phyloP scores from a whole-genome alignment of 2,113 vertebrate species.

The Strix aluco region DNA sequence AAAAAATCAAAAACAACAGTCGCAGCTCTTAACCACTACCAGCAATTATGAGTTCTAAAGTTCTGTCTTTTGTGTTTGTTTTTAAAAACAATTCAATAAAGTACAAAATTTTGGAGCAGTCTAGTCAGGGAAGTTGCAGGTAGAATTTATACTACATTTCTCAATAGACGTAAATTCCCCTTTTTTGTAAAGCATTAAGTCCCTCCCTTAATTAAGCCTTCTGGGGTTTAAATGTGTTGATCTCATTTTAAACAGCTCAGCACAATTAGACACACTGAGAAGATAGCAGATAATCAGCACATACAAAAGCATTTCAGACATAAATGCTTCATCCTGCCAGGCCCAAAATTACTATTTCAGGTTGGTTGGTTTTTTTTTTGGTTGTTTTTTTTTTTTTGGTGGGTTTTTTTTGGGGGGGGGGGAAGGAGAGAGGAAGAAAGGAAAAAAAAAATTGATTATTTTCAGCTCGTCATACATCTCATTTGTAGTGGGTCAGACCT shows the following conservation, averaged over 20 bases:
- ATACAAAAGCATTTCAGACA: slow-evolving; percentile 79
- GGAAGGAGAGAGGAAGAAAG: background rate
- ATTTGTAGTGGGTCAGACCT: slow-evolving; percentile 83
- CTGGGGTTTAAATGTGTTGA: slow-evolving; percentile 93
- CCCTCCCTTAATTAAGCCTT: slow-evolving; percentile 97
- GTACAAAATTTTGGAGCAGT: slow-evolving; percentile 24
- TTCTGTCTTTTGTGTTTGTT: slow-evolving; percentile 61
- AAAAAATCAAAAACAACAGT: background rate
- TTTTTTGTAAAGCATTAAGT: slow-evolving; percentile 77
- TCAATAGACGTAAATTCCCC: slow-evolving; percentile 55
- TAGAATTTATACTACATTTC: slow-evolving; percentile 66
- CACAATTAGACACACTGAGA: slow-evolving; percentile 89
- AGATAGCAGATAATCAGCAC: slow-evolving; percentile 85
- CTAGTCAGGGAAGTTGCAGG: slow-evolving; percentile 53
- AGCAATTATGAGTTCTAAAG: slow-evolving; percentile 65
- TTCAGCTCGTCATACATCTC: slow-evolving; percentile 83
- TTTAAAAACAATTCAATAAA: slow-evolving; percentile 31
- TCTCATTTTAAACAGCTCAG: slow-evolving; percentile 95
- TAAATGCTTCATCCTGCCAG: slow-evolving; percentile 71
- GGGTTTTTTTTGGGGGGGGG: no score
- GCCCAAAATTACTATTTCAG: slow-evolving; percentile 75
- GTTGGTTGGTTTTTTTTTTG: background rate
- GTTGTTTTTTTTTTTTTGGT: fast-evolving
- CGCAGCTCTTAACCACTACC: background rate
- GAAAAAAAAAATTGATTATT: slow-evolving; percentile 80